phyloP scores from a whole-genome alignment of 1,140 invertebrate species.

The Reticulitermes speratus region DNA sequence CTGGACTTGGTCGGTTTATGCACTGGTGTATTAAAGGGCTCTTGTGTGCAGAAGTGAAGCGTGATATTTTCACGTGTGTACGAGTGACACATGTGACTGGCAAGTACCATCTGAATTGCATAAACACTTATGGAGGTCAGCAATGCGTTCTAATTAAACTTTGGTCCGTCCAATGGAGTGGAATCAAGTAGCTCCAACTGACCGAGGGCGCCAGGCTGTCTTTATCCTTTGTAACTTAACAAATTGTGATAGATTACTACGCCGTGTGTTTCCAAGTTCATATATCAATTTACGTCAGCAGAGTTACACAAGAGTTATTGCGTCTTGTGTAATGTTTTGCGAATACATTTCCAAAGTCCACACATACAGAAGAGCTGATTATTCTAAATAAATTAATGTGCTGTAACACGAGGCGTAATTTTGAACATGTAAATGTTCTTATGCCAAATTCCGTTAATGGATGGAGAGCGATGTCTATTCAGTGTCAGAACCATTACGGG shows the following conservation, averaged over 20 bases:
- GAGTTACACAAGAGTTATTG: not conserved
- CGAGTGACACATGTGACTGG: not conserved
- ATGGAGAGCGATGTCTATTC: not conserved
- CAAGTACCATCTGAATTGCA: not conserved
- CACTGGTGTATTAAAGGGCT: not conserved
- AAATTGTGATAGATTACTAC: not conserved
- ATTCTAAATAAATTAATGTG: not conserved
- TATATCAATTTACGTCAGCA: not conserved
- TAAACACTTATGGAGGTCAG: not conserved
- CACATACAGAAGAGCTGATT: not conserved
- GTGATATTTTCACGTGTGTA: not conserved
- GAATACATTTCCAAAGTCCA: not conserved
- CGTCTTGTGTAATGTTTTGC: not conserved
- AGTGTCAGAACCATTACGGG: not conserved
- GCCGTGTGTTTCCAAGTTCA: not conserved
- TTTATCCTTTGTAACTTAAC: not conserved
- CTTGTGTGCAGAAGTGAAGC: not conserved
- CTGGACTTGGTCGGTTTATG: not conserved
- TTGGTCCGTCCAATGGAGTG: not conserved
- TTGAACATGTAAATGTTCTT: not conserved
- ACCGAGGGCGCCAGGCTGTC: not conserved
- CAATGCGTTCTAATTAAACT: not conserved
- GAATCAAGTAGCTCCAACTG: not conserved
- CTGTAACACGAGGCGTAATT: not conserved
- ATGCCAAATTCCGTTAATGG: slow-evolving; percentile 1